These are phyloP conservation scores for Nettapus auritus DNA, from an alignment of 2,113 vertebrate genomes.

Conservation along the genomic window DNA sequence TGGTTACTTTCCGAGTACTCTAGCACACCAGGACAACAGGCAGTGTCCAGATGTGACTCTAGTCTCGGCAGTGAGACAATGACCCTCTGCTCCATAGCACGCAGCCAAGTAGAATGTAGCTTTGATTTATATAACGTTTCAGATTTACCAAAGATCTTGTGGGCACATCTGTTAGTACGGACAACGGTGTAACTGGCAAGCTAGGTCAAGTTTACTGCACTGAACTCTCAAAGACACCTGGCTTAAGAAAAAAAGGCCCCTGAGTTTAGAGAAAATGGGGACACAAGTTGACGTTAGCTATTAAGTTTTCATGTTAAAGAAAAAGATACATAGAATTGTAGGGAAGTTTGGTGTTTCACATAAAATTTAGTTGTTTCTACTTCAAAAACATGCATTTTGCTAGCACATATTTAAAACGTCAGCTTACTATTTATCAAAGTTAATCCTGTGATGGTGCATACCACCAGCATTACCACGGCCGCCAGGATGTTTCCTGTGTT, in stretches of 20 bases:
- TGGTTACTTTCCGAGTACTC: slow-evolving; percentile 70
- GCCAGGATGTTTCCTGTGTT: slow-evolving; percentile 93
- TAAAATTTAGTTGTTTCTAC: background rate
- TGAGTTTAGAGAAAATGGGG: background rate
- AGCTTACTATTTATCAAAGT: slow-evolving; percentile 96
- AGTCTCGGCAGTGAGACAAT: slow-evolving; percentile 40
- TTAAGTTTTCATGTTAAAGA: rapidly evolving
- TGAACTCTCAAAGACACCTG: rapidly evolving
- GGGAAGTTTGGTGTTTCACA: background rate
- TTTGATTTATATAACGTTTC: rapidly evolving
- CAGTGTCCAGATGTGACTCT: slow-evolving; percentile 68
- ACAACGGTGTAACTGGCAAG: rapidly evolving
- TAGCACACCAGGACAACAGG: slow-evolving; percentile 70
- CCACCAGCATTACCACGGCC: slow-evolving; percentile 94
- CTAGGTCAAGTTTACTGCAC: background rate
- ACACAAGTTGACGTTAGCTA: rapidly evolving
- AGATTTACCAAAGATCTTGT: background rate
- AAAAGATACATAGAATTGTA: rapidly evolving
- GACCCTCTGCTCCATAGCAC: rapidly evolving
- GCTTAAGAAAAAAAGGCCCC: background rate
- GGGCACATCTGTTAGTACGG: rapidly evolving
- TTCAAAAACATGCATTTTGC: background rate
- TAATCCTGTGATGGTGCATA: slow-evolving; percentile 94
- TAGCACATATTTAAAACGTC: rapidly evolving
- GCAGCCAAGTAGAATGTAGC: background rate